Conservation (phyloP, 2,888 invertebrate genomes). For the Acronicta psi region DNA sequence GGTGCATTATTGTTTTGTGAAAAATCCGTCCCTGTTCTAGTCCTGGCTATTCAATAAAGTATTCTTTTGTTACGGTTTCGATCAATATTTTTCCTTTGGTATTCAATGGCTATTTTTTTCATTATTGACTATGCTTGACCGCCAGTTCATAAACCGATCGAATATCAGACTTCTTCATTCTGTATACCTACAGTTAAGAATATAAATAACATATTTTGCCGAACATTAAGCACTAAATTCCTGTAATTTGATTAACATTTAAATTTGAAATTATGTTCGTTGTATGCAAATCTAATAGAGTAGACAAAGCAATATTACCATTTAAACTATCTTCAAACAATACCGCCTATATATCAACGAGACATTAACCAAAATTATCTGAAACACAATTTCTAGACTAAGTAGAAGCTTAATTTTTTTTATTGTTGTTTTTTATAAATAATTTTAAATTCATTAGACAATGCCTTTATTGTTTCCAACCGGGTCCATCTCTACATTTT, state of each 20-base stretch:
- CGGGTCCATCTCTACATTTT: too few relatives aligned
- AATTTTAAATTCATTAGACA: too few relatives aligned
- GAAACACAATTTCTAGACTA: slow-evolving; percentile 18
- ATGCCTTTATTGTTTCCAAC: too few relatives aligned
- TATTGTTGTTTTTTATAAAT: too few relatives aligned
- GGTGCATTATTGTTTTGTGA: neutral
- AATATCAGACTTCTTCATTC: slow-evolving; percentile 18
- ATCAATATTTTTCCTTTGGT: too few relatives aligned
- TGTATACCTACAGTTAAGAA: slow-evolving; percentile 3
- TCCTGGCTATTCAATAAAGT: too few relatives aligned
- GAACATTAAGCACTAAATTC: slow-evolving; percentile 52
- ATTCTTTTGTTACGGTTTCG: too few relatives aligned
- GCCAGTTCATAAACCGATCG: slow-evolving; percentile 10
- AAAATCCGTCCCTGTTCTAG: neutral
- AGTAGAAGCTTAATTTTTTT: too few relatives aligned
- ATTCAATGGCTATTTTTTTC: too few relatives aligned
- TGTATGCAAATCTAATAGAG: slow-evolving; percentile 56
- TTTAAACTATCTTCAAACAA: slow-evolving; percentile 59
- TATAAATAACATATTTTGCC: slow-evolving; percentile 41
- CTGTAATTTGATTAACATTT: slow-evolving; percentile 59
- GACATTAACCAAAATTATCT: slow-evolving; percentile 52
- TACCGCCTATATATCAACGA: slow-evolving; percentile 52
- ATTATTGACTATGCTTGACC: too few relatives aligned
- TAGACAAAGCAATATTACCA: slow-evolving; percentile 58
- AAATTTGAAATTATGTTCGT: slow-evolving; percentile 55